These are phyloP conservation scores for Sisyra terminalis DNA, from an alignment of 2,888 invertebrate genomes.

Conservation along the genomic window DNA sequence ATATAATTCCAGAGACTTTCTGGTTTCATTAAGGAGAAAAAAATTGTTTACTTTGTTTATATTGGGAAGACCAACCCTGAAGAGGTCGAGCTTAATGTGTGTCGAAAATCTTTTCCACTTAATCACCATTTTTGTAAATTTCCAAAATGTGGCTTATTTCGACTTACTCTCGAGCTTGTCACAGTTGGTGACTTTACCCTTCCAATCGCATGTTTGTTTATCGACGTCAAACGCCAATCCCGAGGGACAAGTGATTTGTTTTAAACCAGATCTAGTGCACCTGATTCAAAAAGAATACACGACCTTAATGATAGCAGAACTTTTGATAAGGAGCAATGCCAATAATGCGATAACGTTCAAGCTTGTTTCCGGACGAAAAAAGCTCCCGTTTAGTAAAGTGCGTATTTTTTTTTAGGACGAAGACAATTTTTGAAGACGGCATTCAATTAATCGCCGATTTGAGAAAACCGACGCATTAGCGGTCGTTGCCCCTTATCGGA, in stretches of 20 bases:
- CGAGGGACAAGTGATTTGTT: conserved; percentile 92
- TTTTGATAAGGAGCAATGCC: conserved; percentile 17
- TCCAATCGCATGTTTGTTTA: conserved; percentile 98
- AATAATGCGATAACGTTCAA: too few relatives aligned
- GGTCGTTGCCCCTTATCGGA: conserved; percentile 4
- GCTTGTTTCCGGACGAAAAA: conserved; percentile 3
- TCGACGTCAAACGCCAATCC: conserved; percentile 95
- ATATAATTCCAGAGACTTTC: too few relatives aligned
- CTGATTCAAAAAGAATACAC: conserved; percentile 35
- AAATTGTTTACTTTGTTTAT: too few relatives aligned
- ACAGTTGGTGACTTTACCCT: conserved; percentile 94
- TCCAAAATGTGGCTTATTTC: conserved; percentile 17
- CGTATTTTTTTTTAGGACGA: neutral
- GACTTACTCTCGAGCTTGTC: conserved; percentile 93
- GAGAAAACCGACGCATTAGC: neutral
- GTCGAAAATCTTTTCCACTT: conserved; percentile 3
- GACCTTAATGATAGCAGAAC: conserved; percentile 25
- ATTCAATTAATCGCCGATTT: neutral
- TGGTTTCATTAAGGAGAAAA: neutral
- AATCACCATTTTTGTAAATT: conserved; percentile 12
- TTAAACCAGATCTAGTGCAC: conserved; percentile 91
- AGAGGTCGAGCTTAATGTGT: neutral
- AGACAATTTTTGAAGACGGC: neutral
- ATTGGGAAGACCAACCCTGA: neutral
- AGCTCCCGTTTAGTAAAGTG: conserved; percentile 7